These are phyloP conservation scores for Vireo griseus DNA, from an alignment of 2,797 vertebrate genomes.

Conservation along the genomic window DNA sequence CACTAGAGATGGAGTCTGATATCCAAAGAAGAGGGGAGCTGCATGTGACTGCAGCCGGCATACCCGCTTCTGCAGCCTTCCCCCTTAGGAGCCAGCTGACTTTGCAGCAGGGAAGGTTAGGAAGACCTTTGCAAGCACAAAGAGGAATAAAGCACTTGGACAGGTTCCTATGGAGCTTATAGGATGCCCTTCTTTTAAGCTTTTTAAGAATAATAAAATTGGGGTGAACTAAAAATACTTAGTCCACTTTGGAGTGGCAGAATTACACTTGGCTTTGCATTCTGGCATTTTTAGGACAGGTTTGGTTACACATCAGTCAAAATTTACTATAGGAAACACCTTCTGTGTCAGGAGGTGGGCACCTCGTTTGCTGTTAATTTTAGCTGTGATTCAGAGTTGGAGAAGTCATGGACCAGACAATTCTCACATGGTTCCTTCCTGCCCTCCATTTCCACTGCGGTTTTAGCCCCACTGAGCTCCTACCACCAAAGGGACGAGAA, in stretches of 20 bases:
- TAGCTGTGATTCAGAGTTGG: background rate
- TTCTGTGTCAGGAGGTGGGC: background rate
- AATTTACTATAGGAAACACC: background rate
- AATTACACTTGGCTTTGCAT: background rate
- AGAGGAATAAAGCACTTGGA: background rate
- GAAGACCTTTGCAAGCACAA: slow-evolving; percentile 18
- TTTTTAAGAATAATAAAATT: background rate
- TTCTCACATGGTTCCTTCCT: background rate
- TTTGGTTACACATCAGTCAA: background rate
- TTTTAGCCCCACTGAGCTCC: background rate
- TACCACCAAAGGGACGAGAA: background rate
- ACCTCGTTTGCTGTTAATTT: background rate
- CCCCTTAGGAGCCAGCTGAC: slow-evolving; percentile 30
- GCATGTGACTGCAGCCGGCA: background rate
- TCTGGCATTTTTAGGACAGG: background rate
- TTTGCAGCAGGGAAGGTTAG: slow-evolving; percentile 53
- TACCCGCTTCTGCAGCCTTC: background rate
- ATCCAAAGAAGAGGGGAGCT: background rate
- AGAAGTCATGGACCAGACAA: background rate
- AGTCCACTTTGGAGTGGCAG: background rate
- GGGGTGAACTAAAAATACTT: background rate
- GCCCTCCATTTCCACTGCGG: background rate
- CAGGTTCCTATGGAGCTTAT: background rate
- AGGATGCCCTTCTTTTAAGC: background rate
- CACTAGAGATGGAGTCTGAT: background rate